Conservation (phyloP, 2,113 vertebrate species). For the Potamarius usumacintae region DNA sequence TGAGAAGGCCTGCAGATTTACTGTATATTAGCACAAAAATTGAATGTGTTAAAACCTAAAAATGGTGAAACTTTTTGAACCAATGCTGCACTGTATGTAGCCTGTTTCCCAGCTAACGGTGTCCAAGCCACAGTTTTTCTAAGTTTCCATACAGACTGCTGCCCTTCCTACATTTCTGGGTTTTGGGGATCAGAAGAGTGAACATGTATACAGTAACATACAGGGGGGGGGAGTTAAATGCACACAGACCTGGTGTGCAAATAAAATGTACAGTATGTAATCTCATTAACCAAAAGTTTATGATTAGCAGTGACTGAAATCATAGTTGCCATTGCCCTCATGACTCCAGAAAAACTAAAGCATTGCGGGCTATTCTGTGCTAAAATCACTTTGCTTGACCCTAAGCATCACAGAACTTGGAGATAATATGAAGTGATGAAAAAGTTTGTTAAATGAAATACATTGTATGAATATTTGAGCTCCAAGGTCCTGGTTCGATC, state of each 20-base stretch:
- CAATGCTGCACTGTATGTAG: not conserved
- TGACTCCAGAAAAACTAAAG: constrained; percentile 13
- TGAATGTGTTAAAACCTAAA: not conserved
- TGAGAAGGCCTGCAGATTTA: not conserved
- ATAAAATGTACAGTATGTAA: not conserved
- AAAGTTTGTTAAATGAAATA: not conserved
- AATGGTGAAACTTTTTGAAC: not conserved
- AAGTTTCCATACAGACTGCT: not conserved
- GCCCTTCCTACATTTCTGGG: not conserved
- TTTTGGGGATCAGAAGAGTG: not conserved
- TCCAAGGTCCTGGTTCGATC: not conserved
- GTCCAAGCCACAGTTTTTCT: not conserved
- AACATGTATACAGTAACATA: not conserved
- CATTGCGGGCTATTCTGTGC: not conserved
- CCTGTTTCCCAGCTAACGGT: not conserved
- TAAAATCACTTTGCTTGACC: constrained; percentile 7
- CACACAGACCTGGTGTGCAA: constrained; percentile 39
- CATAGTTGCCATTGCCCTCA: constrained; percentile 12
- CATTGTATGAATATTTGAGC: not conserved
- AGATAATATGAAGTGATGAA: not conserved
- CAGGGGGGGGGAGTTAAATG: not conserved
- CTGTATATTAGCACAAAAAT: not conserved
- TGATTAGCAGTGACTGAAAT: not conserved
- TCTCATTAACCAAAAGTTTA: not conserved
- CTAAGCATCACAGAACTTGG: not conserved